phyloP scores from a whole-genome alignment of 2,888 invertebrate genomes.

The Margaritifera margaritifera region DNA sequence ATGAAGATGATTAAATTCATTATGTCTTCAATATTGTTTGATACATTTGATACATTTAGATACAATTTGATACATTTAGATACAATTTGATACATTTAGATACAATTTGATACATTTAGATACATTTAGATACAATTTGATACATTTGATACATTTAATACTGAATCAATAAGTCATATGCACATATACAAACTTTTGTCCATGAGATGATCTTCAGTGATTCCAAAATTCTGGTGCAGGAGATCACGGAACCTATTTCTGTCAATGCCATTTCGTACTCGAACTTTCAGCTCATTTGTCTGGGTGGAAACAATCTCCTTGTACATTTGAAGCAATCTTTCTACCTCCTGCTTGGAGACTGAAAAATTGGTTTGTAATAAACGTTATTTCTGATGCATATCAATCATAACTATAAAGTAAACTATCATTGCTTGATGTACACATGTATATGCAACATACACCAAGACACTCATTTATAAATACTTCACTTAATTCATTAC shows the following conservation, averaged over 20 bases:
- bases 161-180: background rate
- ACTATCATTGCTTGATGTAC: too few species aligned
- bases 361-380: constrained; percentile 9
- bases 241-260: constrained; percentile 61
- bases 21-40: too few species aligned
- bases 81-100: too few species aligned
- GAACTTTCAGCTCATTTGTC: constrained; percentile 21
- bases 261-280: constrained; percentile 44
- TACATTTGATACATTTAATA: background rate
- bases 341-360: constrained; percentile 43
- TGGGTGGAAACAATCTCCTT: constrained; percentile 26
- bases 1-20: too few species aligned
- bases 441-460: too few species aligned
- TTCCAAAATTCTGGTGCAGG: constrained; percentile 77
- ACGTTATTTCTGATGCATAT: background rate
- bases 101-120: too few species aligned
- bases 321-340: constrained; percentile 41
- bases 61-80: too few species aligned
- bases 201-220: constrained; percentile 85
- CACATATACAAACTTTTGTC: constrained; percentile 76
- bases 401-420: too few species aligned
- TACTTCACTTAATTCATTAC: too few species aligned
- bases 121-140: too few species aligned
- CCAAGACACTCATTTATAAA: too few species aligned
- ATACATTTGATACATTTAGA: background rate